Conservation (phyloP, 2,888 invertebrate species). For the Phrixothrix hirtus region DNA sequence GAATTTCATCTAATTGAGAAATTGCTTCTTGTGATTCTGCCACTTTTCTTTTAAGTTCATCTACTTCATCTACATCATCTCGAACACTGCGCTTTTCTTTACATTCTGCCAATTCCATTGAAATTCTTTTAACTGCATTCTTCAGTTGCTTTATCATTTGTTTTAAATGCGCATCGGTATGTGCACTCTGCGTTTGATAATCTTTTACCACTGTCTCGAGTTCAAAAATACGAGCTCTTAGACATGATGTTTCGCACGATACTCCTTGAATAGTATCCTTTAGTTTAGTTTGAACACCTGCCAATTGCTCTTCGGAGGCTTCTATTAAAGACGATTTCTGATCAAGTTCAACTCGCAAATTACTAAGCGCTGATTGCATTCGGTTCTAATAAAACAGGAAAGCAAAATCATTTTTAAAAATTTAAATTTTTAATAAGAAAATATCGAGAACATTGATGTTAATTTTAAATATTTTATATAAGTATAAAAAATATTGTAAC, state of each 20-base stretch:
- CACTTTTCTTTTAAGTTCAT: too few relatives aligned
- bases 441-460: neutral
- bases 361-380: conserved; percentile 44
- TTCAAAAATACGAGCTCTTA: conserved; percentile 41
- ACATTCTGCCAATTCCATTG: conserved; percentile 37
- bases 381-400: conserved; percentile 39
- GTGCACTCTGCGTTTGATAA: neutral
- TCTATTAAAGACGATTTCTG: conserved; percentile 46
- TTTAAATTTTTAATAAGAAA: too few relatives aligned
- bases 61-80: too few relatives aligned
- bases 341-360: conserved; percentile 48
- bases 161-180: conserved; percentile 43
- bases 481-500: neutral
- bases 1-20: conserved; percentile 35
- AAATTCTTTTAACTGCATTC: conserved; percentile 45
- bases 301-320: conserved; percentile 48
- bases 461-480: neutral
- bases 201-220: conserved; percentile 3
- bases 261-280: conserved; percentile 46
- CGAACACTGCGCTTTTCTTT: too few relatives aligned
- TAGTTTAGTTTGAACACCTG: conserved; percentile 45
- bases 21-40: conserved; percentile 38
- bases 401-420: too few relatives aligned
- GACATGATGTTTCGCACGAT: conserved; percentile 42
- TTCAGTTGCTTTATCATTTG: conserved; percentile 48